A percentile compares a stretch with the other conserved stretches of the same genome.
phyloP scores from a whole-genome alignment of 2,113 vertebrate species.

The Equus przewalskii region DNA sequence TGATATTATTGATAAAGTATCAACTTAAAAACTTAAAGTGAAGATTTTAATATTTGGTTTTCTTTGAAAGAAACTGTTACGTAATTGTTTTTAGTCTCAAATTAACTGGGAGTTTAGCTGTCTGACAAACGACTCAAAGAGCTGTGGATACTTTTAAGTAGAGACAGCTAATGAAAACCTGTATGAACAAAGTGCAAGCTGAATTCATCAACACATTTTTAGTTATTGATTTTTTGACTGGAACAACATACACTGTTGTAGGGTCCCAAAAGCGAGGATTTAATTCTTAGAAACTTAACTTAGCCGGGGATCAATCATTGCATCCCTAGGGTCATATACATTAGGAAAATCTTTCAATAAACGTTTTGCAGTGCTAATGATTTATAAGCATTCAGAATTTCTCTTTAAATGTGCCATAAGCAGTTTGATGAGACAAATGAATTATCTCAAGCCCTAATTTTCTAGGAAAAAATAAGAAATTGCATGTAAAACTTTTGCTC shows the following conservation, averaged over 20 bases:
- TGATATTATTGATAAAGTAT: not conserved
- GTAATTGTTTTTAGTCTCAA: not conserved
- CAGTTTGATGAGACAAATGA: constrained; percentile 5
- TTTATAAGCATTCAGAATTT: not conserved
- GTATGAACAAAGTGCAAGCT: not conserved
- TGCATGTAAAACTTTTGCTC: not conserved
- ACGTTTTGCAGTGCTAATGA: not conserved
- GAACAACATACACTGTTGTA: not conserved
- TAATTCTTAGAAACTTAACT: not conserved
- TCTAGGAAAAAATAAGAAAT: not conserved
- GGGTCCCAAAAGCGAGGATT: not conserved
- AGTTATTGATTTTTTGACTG: not conserved
- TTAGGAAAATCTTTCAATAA: not conserved
- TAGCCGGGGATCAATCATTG: not conserved
- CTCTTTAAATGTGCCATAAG: not conserved
- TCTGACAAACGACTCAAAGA: not conserved
- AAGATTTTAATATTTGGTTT: not conserved
- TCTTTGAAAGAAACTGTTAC: not conserved
- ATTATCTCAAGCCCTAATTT: constrained; percentile 5
- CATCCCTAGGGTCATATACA: not conserved
- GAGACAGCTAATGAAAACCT: not conserved
- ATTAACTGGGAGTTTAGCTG: not conserved
- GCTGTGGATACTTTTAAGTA: not conserved
- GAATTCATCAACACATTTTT: constrained; percentile 27
- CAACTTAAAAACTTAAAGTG: not conserved